A percentile compares a stretch with the other conserved stretches of the same genome.
These are phyloP conservation scores for Stichopus horrens DNA, from an alignment of 53 echinoderm and acorn worm genomes.

Conservation along the genomic window DNA sequence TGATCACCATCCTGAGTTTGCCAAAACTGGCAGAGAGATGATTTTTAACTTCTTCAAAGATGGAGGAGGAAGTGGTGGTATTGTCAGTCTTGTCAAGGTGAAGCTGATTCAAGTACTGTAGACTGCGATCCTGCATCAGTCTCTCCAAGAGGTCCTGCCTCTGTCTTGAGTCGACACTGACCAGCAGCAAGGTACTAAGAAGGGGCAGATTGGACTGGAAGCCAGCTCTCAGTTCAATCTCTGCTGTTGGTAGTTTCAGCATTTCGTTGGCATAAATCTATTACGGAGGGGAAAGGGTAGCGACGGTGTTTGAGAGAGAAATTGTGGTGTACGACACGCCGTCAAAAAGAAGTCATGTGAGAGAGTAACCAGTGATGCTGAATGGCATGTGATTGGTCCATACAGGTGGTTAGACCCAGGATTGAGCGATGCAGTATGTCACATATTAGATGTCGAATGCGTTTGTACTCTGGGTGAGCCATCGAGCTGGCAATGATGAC, in stretches of 20 bases:
- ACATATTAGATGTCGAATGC: too few species aligned
- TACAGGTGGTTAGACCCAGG: too few species aligned
- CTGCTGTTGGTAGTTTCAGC: conserved; percentile 62
- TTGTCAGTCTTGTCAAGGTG: conserved; percentile 43
- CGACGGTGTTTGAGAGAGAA: too few species aligned
- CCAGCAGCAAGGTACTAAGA: conserved; percentile 76
- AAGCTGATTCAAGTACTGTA: conserved; percentile 50
- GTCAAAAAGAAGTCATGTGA: too few species aligned
- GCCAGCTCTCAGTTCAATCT: conserved; percentile 72
- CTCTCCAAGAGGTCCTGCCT: conserved; percentile 34
- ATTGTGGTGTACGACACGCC: too few species aligned
- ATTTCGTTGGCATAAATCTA: conserved; percentile 89
- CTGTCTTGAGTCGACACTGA: conserved; percentile 60
- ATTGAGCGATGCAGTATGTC: too few species aligned
- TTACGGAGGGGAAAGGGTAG: neutral
- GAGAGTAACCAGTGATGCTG: too few species aligned
- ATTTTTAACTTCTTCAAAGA: conserved; percentile 22
- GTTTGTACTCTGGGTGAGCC: too few species aligned
- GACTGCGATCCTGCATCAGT: conserved; percentile 16
- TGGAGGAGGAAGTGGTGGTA: neutral
- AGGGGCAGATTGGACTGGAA: conserved; percentile 73
- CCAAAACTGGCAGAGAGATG: conserved; percentile 16
- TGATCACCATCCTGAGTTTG: neutral
- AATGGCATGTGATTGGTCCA: too few species aligned
- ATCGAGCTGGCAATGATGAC: too few species aligned